phyloP scores from a whole-genome alignment of 2,113 vertebrate genomes.

The Petrocephalus microphthalmus region DNA sequence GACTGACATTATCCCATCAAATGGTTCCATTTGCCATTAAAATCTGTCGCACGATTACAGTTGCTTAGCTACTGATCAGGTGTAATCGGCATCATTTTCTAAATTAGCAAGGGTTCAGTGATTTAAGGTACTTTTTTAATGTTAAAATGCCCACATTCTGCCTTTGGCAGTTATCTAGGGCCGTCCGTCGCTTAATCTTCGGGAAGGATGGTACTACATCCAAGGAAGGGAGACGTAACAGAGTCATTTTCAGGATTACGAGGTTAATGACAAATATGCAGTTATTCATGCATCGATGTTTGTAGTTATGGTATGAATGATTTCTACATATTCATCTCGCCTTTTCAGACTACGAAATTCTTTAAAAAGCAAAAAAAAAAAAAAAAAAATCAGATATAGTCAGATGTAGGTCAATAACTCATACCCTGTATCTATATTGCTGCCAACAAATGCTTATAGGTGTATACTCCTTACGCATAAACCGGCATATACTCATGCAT shows the following conservation, averaged over 20 bases:
- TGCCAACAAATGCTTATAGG: background rate
- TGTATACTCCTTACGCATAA: background rate
- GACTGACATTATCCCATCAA: background rate
- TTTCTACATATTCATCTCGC: conserved; percentile 26
- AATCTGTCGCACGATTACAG: background rate
- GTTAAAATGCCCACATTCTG: background rate
- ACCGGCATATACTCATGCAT: background rate
- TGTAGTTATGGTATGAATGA: conserved; percentile 11
- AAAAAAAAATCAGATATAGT: background rate
- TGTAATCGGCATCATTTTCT: background rate
- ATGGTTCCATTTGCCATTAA: background rate
- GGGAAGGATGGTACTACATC: background rate
- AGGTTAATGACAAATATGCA: conserved; percentile 1
- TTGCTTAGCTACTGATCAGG: background rate
- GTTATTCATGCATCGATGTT: background rate
- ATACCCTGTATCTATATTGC: background rate
- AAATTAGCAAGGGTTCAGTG: background rate
- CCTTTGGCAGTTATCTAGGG: background rate
- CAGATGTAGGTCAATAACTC: background rate
- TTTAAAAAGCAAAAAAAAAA: background rate
- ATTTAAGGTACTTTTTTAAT: background rate
- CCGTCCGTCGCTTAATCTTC: background rate
- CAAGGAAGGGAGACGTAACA: background rate
- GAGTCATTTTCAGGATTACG: background rate
- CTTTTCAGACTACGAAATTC: conserved; percentile 11